Conservation (phyloP, 2,113 vertebrate species). For the Loxodonta africana region DNA sequence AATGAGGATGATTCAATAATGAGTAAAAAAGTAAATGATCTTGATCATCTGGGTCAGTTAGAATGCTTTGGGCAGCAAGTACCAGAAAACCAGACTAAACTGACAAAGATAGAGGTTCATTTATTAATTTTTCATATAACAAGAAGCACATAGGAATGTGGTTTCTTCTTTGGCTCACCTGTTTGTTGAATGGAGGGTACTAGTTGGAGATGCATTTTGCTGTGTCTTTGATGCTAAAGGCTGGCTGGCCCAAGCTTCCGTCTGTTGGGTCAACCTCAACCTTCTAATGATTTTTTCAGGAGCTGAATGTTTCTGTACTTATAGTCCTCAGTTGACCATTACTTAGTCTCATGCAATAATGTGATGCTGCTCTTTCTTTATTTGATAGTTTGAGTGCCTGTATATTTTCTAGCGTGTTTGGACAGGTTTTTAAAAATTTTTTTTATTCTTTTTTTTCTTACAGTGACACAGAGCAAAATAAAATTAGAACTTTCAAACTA, state of each 20-base stretch:
- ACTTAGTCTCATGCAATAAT: neutral
- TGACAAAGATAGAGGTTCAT: neutral
- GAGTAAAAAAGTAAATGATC: constrained; percentile 46
- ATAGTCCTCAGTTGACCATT: constrained; percentile 20
- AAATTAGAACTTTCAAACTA: constrained; percentile 34
- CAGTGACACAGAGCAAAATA: constrained; percentile 39
- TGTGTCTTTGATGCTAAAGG: neutral
- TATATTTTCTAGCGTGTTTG: neutral
- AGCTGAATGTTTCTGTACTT: neutral
- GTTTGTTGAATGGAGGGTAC: neutral
- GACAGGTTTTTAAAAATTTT: neutral
- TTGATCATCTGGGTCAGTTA: neutral
- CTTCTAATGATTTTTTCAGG: constrained; percentile 17
- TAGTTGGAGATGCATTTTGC: neutral
- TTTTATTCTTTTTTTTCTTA: neutral
- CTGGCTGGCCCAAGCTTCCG: neutral
- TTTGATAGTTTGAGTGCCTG: neutral
- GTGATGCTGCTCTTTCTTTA: neutral
- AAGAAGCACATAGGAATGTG: neutral
- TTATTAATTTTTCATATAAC: neutral
- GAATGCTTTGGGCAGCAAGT: constrained; percentile 2
- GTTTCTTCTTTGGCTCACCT: neutral
- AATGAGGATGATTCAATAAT: neutral
- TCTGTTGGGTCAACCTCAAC: neutral
- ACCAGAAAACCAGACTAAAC: constrained; percentile 31